Base-by-base conservation (phyloP, 2,888 invertebrate genomes). In the Girardia tigrina region DNA sequence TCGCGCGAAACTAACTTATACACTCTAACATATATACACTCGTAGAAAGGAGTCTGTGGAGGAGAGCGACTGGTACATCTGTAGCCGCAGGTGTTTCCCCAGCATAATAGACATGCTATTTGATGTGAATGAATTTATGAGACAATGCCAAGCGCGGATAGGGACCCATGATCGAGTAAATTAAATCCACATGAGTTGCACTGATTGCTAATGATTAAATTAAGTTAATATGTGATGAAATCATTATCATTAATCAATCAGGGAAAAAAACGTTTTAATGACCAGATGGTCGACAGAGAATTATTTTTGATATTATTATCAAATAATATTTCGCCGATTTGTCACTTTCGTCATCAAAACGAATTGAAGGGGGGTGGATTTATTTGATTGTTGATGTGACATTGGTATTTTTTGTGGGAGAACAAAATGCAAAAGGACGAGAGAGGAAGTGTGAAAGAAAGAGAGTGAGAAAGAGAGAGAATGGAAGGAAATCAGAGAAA, bases 1-100 rank as follows among this genome's bases (percentile, higher is more conserved):
- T n/a, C n/a, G n/a, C n/a, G n/a, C n/a, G n/a, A n/a, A n/a, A n/a
- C n/a, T n/a, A n/a, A n/a, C n/a, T n/a, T n/a, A n/a, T n/a, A n/a
- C n/a, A n/a, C n/a, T n/a, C n/a, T n/a, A n/a, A n/a, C 36, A 56
- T 4, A n/a, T 23, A 56, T 16, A n/a, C 56, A 16, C 4, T 20
- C 56, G n/a, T 12, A 56, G 6, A 12, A n/a, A 2, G 6, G 56
- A 56, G 23, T 4, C 23, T 56, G 56, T 56, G 56, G 56, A 56
- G 56, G 56, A 4, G 56, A 56, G 56, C n/a, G 56, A 56, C 56
- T 20, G n/a, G 8, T 56, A 56, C 56, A 56, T 56, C n/a, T 56
- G 56, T 56, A 56, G 56, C 56, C 56, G 56, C 56, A 56, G 56
- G 56, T 56, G 56, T 56, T 56, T 56, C 56, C 56, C 56, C 56